Base-by-base conservation (phyloP, 2,888 invertebrate species). In the Luffia ferchaultella region DNA sequence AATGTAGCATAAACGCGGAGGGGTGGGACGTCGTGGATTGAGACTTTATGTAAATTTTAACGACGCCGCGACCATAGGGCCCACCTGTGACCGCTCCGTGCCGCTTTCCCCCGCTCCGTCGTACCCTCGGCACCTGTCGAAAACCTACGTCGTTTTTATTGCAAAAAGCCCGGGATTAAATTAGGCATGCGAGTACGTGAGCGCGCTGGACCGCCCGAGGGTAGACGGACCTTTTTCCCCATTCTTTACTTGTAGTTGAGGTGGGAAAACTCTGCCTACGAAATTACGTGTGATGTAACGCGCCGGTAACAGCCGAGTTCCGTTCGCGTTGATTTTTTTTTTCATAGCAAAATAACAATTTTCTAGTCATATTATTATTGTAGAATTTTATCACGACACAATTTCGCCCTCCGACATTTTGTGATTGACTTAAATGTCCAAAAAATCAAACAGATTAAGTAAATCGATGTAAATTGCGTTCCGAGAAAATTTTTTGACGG, bases 31-130 rank as follows among this genome's bases (percentile, higher is more conserved):
- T 67, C 67, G 77, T 73, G 82, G 82, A 83, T 83, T 82, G 82
- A 83, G 83, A 83, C 83, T 82, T 83, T 83, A 83, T 83, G 83
- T 83, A 83, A 83, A 83, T 83, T 82, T 82, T 83, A 83, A 83
- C 83, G 83, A 80, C 79, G 76, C 77, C 71, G 82, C 80, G 83
- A 82, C 83, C 83, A 83, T 83, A 80, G 83, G 62, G 67, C 70
- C 68, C 83, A 83, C 83, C 83, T 83, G 83, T 73, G 83, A 70
- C 77, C 72, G 67, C 56, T 64, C 64, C 62, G n/a, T n/a, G n/a
- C n/a, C n/a, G n/a, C n/a, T n/a, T n/a, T n/a, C n/a, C 65, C 65
- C 66, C 65, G 64, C 57, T 60, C 62, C 16, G 40, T n/a, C 42
- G 18, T 40, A 9, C 44, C 45, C 62, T 65, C 65, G 70, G 73